Evolutionary conservation across 1,140 invertebrate species (phyloP).

Genomic region (Littorina saxatilis): DNA sequence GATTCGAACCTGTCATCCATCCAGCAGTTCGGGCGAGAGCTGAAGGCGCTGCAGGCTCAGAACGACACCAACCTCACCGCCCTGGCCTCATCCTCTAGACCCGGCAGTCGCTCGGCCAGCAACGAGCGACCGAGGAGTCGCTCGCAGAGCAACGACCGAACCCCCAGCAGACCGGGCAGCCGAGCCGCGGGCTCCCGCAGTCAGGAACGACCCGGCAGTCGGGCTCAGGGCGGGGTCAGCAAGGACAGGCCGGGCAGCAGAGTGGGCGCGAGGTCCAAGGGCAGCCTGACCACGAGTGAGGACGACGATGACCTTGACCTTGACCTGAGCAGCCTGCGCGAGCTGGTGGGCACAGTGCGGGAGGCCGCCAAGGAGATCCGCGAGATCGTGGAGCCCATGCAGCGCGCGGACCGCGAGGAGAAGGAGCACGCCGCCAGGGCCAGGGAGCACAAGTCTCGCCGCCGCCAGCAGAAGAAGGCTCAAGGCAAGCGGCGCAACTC

Average conservation of each 20-base stretch:
- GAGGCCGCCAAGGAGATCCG: constrained; percentile 30
- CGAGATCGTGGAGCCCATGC: constrained; percentile 15
- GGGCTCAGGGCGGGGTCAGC: background rate
- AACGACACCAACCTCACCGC: constrained; percentile 21
- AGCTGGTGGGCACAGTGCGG: constrained; percentile 30
- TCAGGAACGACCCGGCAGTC: background rate
- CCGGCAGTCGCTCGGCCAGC: background rate
- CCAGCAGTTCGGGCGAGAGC: constrained; percentile 6
- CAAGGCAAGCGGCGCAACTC: background rate
- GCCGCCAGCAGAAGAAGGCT: no score
- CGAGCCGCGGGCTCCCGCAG: background rate
- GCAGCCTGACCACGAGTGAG: background rate
- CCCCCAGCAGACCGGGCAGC: background rate
- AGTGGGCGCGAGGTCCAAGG: background rate
- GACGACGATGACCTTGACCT: constrained; percentile 26
- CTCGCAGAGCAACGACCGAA: background rate
- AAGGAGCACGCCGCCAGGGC: background rate
- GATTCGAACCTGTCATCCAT: constrained; percentile 24
- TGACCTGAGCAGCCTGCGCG: constrained; percentile 26
- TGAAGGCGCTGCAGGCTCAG: background rate
- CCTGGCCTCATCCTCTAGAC: constrained; percentile 10
- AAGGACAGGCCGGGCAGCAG: constrained; percentile 21
- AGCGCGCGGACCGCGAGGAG: background rate
- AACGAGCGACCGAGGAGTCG: background rate
- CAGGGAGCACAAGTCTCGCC: background rate